Evolutionary conservation across 2,113 vertebrate species (phyloP).

Genomic region (Bufo gargarizans): DNA sequence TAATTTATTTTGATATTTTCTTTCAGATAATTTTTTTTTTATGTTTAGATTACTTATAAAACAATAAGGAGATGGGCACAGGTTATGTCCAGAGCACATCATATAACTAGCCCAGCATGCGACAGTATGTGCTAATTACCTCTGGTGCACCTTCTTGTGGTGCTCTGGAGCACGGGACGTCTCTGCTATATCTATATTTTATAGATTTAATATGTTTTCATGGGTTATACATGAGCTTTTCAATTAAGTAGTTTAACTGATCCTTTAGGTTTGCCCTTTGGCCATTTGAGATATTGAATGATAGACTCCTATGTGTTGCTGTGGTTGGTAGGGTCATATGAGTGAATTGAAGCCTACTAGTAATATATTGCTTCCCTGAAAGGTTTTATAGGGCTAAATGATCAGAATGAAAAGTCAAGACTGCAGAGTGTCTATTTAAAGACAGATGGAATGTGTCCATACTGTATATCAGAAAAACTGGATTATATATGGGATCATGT

Average conservation of each 20-base stretch:
- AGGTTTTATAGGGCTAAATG: not conserved
- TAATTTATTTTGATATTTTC: no score
- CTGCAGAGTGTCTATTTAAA: no score
- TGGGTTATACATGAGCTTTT: constrained; percentile 1
- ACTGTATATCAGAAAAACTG: no score
- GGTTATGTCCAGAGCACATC: no score
- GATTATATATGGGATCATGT: no score
- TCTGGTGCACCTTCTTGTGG: not conserved
- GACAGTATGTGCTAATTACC: not conserved
- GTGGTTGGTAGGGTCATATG: not conserved
- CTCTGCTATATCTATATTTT: not conserved
- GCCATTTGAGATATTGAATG: not conserved
- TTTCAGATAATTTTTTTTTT: no score
- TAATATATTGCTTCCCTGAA: not conserved
- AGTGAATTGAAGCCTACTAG: not conserved
- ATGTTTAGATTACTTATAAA: no score
- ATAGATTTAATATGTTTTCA: not conserved
- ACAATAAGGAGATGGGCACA: no score
- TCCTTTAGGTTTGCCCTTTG: not conserved
- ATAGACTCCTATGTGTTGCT: not conserved
- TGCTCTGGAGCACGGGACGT: not conserved
- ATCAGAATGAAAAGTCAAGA: not conserved
- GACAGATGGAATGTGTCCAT: no score
- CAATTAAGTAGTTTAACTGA: not conserved
- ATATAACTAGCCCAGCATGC: no score